Evolutionary conservation across 2,888 invertebrate genomes (phyloP).

Genomic region (Amblyjoppa fuscipennis): DNA sequence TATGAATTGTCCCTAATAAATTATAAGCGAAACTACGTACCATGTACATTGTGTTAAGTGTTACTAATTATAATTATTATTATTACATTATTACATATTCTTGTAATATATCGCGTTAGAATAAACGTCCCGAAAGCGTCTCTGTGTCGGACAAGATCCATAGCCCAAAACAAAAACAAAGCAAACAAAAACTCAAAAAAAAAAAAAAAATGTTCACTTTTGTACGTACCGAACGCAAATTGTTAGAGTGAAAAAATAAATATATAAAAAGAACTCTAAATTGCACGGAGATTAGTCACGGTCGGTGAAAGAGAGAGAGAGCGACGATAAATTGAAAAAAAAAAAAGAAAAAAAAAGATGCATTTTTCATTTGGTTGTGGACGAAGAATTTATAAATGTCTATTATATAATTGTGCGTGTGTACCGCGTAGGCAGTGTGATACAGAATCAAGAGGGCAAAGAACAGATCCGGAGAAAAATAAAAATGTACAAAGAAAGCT

Average conservation of each 20-base stretch:
- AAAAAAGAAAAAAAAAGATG: constrained; percentile 55
- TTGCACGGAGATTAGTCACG: constrained; percentile 35
- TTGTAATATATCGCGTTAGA: constrained; percentile 73
- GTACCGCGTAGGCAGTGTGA: constrained; percentile 28
- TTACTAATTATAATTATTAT: constrained; percentile 79
- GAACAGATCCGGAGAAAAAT: background rate
- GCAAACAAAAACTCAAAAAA: no score
- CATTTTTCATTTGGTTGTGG: constrained; percentile 82
- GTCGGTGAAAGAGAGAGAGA: constrained; percentile 35
- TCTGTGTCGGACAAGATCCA: background rate
- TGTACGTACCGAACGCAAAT: constrained; percentile 30
- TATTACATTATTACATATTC: constrained; percentile 64
- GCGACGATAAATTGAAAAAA: constrained; percentile 21
- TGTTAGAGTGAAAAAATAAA: background rate
- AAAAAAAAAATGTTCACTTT: background rate
- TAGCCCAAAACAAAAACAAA: constrained; percentile 8
- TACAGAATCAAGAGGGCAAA: constrained; percentile 27
- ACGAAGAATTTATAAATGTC: constrained; percentile 82
- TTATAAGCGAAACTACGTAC: constrained; percentile 59
- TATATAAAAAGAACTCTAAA: constrained; percentile 47
- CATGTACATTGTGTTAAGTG: constrained; percentile 80
- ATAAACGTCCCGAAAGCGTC: background rate
- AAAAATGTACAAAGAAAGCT: constrained; percentile 6
- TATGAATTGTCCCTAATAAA: constrained; percentile 64
- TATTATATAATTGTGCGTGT: constrained; percentile 77